These are phyloP conservation scores for Spisula solida DNA, from an alignment of 2,888 invertebrate species.

Conservation along the genomic window DNA sequence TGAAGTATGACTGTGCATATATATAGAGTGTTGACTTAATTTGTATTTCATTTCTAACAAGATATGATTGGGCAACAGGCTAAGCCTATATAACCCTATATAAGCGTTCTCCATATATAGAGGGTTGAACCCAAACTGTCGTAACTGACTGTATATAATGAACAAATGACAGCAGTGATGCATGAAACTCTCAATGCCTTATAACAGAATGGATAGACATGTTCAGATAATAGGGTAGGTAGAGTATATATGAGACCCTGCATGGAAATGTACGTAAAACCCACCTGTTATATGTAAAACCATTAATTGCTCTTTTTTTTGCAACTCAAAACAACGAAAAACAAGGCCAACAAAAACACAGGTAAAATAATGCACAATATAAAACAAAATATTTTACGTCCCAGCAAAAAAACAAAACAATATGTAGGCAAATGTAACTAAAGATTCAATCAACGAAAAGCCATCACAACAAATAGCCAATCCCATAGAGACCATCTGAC, in stretches of 20 bases:
- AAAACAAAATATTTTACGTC: background rate
- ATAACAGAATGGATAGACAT: background rate
- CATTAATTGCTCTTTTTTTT: background rate
- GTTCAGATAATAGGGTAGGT: background rate
- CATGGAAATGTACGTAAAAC: background rate
- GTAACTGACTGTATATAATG: no score
- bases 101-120: no score
- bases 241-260: background rate
- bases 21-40: background rate
- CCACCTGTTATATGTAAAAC: background rate
- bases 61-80: no score
- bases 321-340: background rate
- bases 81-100: no score
- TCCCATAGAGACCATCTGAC: slow-evolving; percentile 20
- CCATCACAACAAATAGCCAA: slow-evolving; percentile 1
- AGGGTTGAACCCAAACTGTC: no score
- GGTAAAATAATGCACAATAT: background rate
- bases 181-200: no score
- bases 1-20: background rate
- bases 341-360: slow-evolving; percentile 14
- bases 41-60: background rate
- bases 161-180: no score
- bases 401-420: background rate
- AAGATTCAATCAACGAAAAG: slow-evolving; percentile 5
- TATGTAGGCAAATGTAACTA: slow-evolving; percentile 16